Percentiles rank a stretch among this genome's conserved stretches.
Conservation (phyloP, 1,140 invertebrate species). For the Temnothorax curvispinosus region DNA sequence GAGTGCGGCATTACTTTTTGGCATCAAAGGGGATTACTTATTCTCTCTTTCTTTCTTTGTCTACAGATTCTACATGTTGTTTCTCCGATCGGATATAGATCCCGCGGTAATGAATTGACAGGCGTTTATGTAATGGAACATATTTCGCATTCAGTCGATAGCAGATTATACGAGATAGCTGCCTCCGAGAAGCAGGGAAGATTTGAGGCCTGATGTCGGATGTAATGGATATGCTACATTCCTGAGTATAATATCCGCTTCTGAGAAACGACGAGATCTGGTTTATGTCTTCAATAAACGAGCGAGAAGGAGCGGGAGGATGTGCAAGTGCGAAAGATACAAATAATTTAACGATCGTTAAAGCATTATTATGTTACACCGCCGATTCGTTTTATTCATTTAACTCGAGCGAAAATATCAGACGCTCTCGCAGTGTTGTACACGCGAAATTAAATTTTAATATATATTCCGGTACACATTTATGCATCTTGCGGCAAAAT, state of each 20-base stretch:
- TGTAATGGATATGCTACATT: constrained; percentile 34
- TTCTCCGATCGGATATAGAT: neutral
- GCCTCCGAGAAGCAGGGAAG: neutral
- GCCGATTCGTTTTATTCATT: constrained; percentile 18
- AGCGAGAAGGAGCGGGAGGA: too few relatives aligned
- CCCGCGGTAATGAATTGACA: neutral
- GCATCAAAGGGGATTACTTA: neutral
- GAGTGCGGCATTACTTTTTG: neutral
- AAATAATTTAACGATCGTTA: constrained; percentile 28
- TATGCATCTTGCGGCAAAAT: neutral
- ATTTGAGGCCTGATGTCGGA: neutral
- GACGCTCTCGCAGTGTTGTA: neutral
- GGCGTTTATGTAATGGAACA: neutral
- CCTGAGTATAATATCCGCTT: constrained; percentile 9
- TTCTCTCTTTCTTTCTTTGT: neutral
- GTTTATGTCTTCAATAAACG: constrained; percentile 24
- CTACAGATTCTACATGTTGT: neutral
- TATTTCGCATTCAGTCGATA: constrained; percentile 36
- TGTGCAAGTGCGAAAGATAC: neutral
- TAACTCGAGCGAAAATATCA: constrained; percentile 27
- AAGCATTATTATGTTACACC: neutral
- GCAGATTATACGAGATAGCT: neutral
- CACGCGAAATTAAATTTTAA: constrained; percentile 7
- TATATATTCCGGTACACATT: neutral
- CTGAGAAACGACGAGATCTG: constrained; percentile 18